Base-by-base conservation (phyloP, 2,888 invertebrate genomes). In the Cheilosia urbana region DNA sequence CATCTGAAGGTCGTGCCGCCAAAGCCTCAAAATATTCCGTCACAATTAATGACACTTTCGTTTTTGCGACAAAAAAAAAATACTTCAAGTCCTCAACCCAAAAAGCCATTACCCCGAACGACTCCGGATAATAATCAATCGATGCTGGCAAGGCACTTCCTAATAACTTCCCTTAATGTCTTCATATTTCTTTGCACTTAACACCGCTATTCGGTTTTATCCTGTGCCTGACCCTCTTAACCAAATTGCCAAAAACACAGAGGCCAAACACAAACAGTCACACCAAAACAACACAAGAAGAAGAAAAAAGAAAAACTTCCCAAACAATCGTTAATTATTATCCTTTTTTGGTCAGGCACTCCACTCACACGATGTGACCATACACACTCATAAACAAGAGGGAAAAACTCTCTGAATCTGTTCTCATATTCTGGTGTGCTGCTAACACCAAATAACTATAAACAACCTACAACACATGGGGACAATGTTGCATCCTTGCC, bases 401-500 rank as follows among this genome's bases (percentile, higher is more conserved):
- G 66, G 19, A 13, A 30, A 79, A 58, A 55, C 42, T 40, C 62
- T 47, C 47, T 55, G 68, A 76, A 85, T 80, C 62, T 78, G 47
- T 49, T 60, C 62, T 45, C 49, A 49, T 73, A 66, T 76, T 80
- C 60, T 80, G 60, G 75, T 66, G 80, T 40, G 81, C 81, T 40
- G 81, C 81, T 80, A 85, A 76, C 81, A 85, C 85, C 85, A 81
- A 76, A 80, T 83, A 85, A 81, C 81, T 53, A 81, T 85, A 85
- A 85, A 85, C 85, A 85, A 85, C 62, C 62, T 30, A 71, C 71
- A 80, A 63, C 85, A 85, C 81, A 81, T 81, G 85, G 60, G 51
- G 76, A 77, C 81, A 77, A 85, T 77, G 81, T 77, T 85, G 85
- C 85, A 85, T 85, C 85, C 72, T 81, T 81, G 81, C 76, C 80